A percentile compares a stretch with the other conserved stretches of the same genome.
These are phyloP conservation scores for Sphecodes monilicornis DNA, from an alignment of 2,888 invertebrate species.

Conservation along the genomic window DNA sequence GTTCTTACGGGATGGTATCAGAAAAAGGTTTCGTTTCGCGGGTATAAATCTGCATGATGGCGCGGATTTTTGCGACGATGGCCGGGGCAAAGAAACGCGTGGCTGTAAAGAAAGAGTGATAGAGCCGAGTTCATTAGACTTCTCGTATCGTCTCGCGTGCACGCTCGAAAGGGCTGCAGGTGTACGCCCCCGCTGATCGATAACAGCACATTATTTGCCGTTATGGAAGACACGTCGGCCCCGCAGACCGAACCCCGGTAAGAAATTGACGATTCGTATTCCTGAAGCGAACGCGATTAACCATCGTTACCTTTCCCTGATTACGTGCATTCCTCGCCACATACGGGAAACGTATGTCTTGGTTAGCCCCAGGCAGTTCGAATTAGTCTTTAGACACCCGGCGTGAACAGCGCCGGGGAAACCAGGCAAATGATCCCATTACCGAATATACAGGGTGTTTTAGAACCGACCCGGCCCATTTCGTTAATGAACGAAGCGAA, in stretches of 20 bases:
- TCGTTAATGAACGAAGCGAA: background rate
- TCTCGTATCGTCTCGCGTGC: slow-evolving; percentile 49
- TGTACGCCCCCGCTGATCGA: slow-evolving; percentile 61
- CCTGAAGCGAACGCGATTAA: slow-evolving; percentile 51
- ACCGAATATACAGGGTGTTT: background rate
- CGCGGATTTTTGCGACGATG: slow-evolving; percentile 46
- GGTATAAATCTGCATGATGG: slow-evolving; percentile 67
- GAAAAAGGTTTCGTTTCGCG: slow-evolving; percentile 55
- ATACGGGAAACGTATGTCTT: slow-evolving; percentile 8
- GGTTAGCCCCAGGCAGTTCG: slow-evolving; percentile 12
- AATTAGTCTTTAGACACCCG: slow-evolving; percentile 4
- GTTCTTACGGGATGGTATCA: slow-evolving; percentile 42
- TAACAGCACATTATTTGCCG: slow-evolving; percentile 69
- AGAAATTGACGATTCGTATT: slow-evolving; percentile 54
- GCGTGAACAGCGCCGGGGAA: background rate
- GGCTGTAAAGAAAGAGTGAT: slow-evolving; percentile 32
- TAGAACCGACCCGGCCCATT: background rate
- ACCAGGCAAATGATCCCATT: slow-evolving; percentile 7
- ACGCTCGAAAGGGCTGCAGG: slow-evolving; percentile 53
- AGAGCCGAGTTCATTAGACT: slow-evolving; percentile 63
- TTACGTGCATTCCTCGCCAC: slow-evolving; percentile 15
- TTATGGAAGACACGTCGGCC: slow-evolving; percentile 50
- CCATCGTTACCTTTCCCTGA: slow-evolving; percentile 49
- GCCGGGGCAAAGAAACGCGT: slow-evolving; percentile 1
- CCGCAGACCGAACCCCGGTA: background rate